A percentile compares a stretch with the other conserved stretches of the same genome.
These are phyloP conservation scores for Hirtodrosophila trivittata DNA, from an alignment of 2,888 invertebrate species.

Conservation along the genomic window DNA sequence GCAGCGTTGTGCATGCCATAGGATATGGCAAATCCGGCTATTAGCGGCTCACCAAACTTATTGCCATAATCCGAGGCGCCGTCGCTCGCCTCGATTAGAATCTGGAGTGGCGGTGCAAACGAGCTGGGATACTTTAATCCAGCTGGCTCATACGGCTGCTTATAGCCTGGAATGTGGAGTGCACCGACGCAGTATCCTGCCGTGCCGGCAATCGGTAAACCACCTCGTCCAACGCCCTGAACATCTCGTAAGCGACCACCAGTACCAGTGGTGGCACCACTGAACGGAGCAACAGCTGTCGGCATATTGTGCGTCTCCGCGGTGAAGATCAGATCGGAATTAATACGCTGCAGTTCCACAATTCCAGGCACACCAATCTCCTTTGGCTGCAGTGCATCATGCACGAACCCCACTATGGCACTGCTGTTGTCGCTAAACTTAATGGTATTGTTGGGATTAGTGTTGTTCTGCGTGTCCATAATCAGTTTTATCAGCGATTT, in stretches of 20 bases:
- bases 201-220: constrained; percentile 96
- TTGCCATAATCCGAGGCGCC: constrained; percentile 99
- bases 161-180: constrained; percentile 91
- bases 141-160: constrained; percentile 93
- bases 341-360: constrained; percentile 86
- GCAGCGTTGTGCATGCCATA: constrained; percentile 90
- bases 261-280: constrained; percentile 98
- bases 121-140: constrained; percentile 91
- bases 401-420: constrained; percentile 93
- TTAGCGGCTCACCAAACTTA: constrained; percentile 98
- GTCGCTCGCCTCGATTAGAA: constrained; percentile 97
- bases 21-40: constrained; percentile 95
- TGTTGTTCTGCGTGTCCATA: constrained; percentile 92
- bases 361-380: constrained; percentile 86
- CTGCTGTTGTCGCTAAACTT: constrained; percentile 99
- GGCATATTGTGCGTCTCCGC: constrained; percentile 99
- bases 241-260: constrained; percentile 97
- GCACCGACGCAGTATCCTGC: constrained; percentile 98
- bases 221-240: constrained; percentile 97
- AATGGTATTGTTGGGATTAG: constrained; percentile 97
- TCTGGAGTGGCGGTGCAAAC: constrained; percentile 94
- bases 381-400: constrained; percentile 88
- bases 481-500: constrained; percentile 96
- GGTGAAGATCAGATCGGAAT: constrained; percentile 96
- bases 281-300: constrained; percentile 98